Evolutionary conservation across 2,888 invertebrate species (phyloP).

Genomic region (Parascotia fuliginaria): DNA sequence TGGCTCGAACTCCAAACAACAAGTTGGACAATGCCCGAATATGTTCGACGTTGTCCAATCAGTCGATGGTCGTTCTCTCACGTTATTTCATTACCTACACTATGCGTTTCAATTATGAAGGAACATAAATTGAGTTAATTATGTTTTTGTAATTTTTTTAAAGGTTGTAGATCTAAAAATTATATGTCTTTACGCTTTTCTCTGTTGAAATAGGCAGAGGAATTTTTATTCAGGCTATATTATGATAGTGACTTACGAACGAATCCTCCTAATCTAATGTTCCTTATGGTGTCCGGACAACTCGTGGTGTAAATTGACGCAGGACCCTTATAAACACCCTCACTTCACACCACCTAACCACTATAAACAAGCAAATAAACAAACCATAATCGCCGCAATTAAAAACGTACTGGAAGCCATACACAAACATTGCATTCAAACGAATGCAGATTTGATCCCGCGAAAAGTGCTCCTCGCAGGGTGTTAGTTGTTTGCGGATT

Average conservation of each 20-base stretch:
- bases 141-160: no score
- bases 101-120: background rate
- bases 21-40: background rate
- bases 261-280: no score
- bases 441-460: slow-evolving; percentile 38
- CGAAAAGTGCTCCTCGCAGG: slow-evolving; percentile 27
- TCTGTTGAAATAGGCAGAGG: no score
- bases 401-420: slow-evolving; percentile 14
- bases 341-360: background rate
- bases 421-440: slow-evolving; percentile 34
- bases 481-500: slow-evolving; percentile 62
- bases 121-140: no score
- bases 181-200: no score
- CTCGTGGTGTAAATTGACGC: no score
- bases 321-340: no score
- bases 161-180: no score
- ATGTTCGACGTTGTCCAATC: slow-evolving; percentile 1
- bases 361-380: background rate
- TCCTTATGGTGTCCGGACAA: no score
- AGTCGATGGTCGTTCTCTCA: background rate
- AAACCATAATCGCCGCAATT: slow-evolving; percentile 22
- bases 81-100: background rate
- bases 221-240: no score
- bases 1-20: background rate
- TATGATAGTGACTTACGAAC: no score